Percentiles rank a stretch among this genome's conserved stretches.
Conservation (phyloP, 2,797 vertebrate genomes). For the Platyrinchus mystaceus region DNA sequence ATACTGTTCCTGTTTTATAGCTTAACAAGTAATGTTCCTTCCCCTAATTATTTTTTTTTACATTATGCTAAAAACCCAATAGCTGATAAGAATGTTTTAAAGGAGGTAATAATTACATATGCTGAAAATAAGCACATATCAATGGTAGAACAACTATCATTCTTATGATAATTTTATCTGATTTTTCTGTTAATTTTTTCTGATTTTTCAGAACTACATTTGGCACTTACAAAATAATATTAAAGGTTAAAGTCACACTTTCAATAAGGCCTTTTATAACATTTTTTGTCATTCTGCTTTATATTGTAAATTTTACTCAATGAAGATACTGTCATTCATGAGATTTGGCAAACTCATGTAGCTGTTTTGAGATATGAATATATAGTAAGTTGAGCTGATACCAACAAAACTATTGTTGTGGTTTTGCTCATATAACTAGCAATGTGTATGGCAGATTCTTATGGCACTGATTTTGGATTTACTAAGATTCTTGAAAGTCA, state of each 20-base stretch:
- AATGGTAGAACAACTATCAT: not conserved
- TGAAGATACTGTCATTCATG: not conserved
- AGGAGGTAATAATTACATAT: not conserved
- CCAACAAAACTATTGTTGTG: not conserved
- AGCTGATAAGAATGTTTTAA: not conserved
- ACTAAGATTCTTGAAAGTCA: not conserved
- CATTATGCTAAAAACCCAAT: not conserved
- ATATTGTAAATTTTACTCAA: not conserved
- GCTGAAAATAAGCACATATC: not conserved
- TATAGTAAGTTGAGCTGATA: not conserved
- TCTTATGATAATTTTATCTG: not conserved
- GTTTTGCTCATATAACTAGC: not conserved
- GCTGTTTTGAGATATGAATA: not conserved
- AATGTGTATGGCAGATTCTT: not conserved
- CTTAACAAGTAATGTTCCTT: not conserved
- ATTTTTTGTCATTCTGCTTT: not conserved
- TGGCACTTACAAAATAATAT: not conserved
- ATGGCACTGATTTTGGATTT: not conserved
- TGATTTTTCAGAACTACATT: not conserved
- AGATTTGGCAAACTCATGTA: not conserved
- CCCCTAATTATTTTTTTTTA: not conserved
- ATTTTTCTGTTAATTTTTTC: not conserved
- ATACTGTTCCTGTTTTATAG: not conserved
- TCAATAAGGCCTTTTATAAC: not conserved
- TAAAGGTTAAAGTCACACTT: not conserved